phyloP scores from a whole-genome alignment of 2,888 invertebrate species.

The Masnerella sp. region DNA sequence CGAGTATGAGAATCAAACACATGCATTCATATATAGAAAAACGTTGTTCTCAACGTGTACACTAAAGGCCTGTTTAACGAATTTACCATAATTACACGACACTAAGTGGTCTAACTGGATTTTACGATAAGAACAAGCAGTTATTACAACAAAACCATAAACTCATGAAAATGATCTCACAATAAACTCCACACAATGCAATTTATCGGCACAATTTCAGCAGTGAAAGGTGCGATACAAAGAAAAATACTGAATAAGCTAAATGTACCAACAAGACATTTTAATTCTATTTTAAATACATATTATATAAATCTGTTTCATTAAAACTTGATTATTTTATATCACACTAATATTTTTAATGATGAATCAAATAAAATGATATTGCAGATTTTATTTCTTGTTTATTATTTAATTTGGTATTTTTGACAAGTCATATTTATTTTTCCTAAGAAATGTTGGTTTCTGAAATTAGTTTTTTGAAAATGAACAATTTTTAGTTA shows the following conservation, averaged over 20 bases:
- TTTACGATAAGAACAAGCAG: constrained; percentile 38
- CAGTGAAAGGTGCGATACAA: constrained; percentile 30
- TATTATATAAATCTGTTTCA: too few relatives aligned
- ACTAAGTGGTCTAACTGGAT: constrained; percentile 39
- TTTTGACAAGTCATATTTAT: too few relatives aligned
- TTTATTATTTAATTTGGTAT: too few relatives aligned
- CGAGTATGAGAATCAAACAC: constrained; percentile 10
- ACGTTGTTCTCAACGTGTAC: background rate
- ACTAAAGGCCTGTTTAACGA: constrained; percentile 13
- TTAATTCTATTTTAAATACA: background rate
- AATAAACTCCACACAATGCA: constrained; percentile 31
- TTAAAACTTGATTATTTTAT: too few relatives aligned
- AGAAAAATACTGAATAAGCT: constrained; percentile 12
- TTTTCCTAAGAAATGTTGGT: too few relatives aligned
- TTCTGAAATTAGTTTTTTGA: too few relatives aligned
- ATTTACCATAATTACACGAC: constrained; percentile 30
- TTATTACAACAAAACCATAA: constrained; percentile 36
- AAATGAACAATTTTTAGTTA: too few relatives aligned
- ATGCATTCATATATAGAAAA: constrained; percentile 24
- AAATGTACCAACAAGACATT: background rate
- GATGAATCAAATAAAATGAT: too few relatives aligned
- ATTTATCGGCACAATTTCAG: constrained; percentile 26
- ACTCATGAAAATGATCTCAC: constrained; percentile 37
- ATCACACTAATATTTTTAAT: too few relatives aligned
- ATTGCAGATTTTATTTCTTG: too few relatives aligned